Conservation (phyloP, 2,797 vertebrate species). For the Ceryle rudis region DNA sequence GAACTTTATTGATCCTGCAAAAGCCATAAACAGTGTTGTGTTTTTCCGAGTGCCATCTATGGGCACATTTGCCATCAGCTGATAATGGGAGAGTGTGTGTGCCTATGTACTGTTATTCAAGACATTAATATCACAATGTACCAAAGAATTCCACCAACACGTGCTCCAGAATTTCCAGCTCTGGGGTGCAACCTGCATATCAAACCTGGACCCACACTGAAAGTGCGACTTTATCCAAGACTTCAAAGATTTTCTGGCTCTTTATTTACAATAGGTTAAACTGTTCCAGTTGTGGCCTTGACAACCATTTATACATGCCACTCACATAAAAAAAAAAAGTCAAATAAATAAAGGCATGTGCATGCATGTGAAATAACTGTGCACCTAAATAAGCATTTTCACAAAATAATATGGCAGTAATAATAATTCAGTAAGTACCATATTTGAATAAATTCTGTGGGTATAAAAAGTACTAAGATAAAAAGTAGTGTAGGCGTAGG, state of each 20-base stretch:
- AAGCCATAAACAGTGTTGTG: conserved; percentile 11
- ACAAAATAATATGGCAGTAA: background rate
- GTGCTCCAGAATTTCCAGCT: background rate
- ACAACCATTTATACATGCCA: background rate
- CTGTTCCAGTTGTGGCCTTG: background rate
- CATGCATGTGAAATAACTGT: background rate
- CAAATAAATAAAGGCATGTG: background rate
- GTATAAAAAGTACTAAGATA: background rate
- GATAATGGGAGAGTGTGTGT: background rate
- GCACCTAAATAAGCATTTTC: background rate
- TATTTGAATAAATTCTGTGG: background rate
- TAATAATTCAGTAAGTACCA: background rate
- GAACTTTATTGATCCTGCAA: conserved; percentile 55
- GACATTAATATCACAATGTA: background rate
- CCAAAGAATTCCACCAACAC: background rate
- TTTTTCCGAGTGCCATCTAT: conserved; percentile 10
- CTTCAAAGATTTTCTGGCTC: background rate
- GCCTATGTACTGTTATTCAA: background rate
- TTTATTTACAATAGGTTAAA: background rate
- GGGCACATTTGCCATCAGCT: conserved; percentile 13
- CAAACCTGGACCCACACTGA: background rate
- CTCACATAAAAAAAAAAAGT: background rate
- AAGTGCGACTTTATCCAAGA: background rate
- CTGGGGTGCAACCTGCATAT: background rate
- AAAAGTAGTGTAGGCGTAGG: background rate